Conservation (phyloP, 1,140 invertebrate species). For the Watersipora subatra region DNA sequence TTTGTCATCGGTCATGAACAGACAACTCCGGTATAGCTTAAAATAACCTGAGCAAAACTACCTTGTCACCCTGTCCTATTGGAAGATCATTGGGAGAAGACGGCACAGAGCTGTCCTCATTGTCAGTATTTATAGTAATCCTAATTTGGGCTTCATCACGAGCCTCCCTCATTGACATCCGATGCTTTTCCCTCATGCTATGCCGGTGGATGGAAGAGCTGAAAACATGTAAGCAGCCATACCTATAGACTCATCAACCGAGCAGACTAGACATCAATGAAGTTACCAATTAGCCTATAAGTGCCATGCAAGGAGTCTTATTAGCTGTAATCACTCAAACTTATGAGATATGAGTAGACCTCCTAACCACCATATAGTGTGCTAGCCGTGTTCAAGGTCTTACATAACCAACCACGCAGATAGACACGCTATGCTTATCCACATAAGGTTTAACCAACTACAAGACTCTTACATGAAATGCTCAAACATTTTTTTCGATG, state of each 20-base stretch:
- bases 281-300: conserved; percentile 47
- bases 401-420: too few relatives aligned
- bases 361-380: too few relatives aligned
- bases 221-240: conserved; percentile 33
- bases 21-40: background rate
- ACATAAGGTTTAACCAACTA: too few relatives aligned
- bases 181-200: conserved; percentile 80
- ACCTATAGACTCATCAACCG: conserved; percentile 14
- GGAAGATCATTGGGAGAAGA: too few relatives aligned
- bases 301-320: conserved; percentile 32
- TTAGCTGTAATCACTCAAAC: background rate
- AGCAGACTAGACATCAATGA: conserved; percentile 43
- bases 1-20: too few relatives aligned
- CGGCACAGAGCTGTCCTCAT: background rate
- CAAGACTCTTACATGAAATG: too few relatives aligned
- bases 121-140: conserved; percentile 13
- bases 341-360: too few relatives aligned
- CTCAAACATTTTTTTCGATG: too few relatives aligned
- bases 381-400: too few relatives aligned
- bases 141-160: conserved; percentile 63
- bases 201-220: conserved; percentile 82
- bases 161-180: conserved; percentile 86
- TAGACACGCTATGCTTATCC: too few relatives aligned
- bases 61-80: background rate
- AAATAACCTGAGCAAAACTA: background rate